Percentiles rank a stretch among this genome's conserved stretches.
Evolutionary conservation across 2,888 invertebrate species (phyloP).

Genomic region (Chrysomela aeneicollis): DNA sequence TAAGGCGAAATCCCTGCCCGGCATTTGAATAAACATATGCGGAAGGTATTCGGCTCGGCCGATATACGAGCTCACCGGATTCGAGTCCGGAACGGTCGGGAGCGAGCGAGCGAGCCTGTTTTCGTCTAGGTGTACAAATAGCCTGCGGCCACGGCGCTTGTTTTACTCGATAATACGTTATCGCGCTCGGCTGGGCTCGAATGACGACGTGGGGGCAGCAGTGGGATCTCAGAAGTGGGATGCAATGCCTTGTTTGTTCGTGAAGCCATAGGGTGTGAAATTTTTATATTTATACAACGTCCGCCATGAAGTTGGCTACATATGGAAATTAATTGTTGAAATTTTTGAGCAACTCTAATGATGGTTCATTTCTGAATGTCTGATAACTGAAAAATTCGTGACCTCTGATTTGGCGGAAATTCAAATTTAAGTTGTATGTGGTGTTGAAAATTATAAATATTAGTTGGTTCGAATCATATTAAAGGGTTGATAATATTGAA

Average conservation of each 20-base stretch:
- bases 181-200: constrained; percentile 60
- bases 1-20: constrained; percentile 40
- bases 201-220: constrained; percentile 56
- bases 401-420: too few relatives aligned
- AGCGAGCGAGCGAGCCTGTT: constrained; percentile 35
- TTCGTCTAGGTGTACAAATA: constrained; percentile 52
- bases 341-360: too few relatives aligned
- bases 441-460: too few relatives aligned
- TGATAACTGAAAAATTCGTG: too few relatives aligned
- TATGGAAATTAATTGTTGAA: too few relatives aligned
- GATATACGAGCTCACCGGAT: constrained; percentile 43
- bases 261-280: not conserved
- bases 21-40: constrained; percentile 50
- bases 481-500: too few relatives aligned
- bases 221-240: constrained; percentile 39
- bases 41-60: constrained; percentile 43
- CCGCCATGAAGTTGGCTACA: too few relatives aligned
- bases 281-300: too few relatives aligned
- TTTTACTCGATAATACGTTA: constrained; percentile 62
- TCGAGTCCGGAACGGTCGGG: constrained; percentile 37
- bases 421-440: too few relatives aligned
- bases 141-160: constrained; percentile 54
- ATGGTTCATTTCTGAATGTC: too few relatives aligned
- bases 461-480: too few relatives aligned
- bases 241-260: not conserved